A percentile compares a stretch with the other conserved stretches of the same genome.
phyloP scores from a whole-genome alignment of 2,113 vertebrate genomes.

The Centrocercus urophasianus region DNA sequence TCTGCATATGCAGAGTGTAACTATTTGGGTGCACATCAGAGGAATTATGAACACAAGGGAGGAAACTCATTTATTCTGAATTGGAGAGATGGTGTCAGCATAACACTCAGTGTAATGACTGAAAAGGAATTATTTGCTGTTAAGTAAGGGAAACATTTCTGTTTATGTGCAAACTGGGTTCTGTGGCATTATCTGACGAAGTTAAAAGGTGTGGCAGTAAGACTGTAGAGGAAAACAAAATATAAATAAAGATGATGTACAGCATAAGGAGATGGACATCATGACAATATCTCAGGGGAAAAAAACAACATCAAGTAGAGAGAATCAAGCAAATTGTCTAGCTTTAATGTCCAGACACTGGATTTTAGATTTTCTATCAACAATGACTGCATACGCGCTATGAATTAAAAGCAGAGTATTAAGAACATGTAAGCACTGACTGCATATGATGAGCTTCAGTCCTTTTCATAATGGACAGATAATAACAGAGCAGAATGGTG shows the following conservation, averaged over 20 bases:
- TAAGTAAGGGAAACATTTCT: not conserved
- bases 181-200: not conserved
- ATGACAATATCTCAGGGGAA: not conserved
- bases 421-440: not conserved
- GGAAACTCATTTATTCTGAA: not conserved
- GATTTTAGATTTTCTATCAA: not conserved
- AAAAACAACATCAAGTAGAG: not conserved
- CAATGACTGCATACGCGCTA: not conserved
- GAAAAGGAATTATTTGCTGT: not conserved
- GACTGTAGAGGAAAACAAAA: not conserved
- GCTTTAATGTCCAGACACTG: not conserved
- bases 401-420: not conserved
- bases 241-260: not conserved
- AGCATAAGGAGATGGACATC: not conserved
- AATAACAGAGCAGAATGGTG: not conserved
- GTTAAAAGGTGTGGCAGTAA: not conserved
- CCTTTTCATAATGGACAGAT: not conserved
- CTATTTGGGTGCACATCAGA: not conserved
- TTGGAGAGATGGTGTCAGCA: too few relatives aligned
- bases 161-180: not conserved
- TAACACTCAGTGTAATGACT: not conserved
- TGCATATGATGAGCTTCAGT: not conserved
- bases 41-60: not conserved
- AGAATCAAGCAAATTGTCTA: not conserved
- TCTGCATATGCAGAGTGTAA: rapidly evolving